These are phyloP conservation scores for Acropora tenuis DNA, from an alignment of 64 coral and sea anemone genomes.

Conservation along the genomic window DNA sequence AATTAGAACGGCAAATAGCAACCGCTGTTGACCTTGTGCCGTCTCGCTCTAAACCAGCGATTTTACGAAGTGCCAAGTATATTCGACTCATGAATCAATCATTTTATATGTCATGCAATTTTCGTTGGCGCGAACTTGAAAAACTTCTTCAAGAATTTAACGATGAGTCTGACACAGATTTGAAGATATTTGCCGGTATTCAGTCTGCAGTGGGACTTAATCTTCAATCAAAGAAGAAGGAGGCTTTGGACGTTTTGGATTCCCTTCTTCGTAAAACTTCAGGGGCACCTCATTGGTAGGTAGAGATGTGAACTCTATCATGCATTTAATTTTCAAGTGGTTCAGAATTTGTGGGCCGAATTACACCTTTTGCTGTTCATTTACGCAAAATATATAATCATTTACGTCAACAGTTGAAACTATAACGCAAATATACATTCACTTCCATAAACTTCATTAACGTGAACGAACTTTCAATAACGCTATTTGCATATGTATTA, in stretches of 20 bases:
- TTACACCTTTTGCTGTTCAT: too few species aligned
- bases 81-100: constrained; percentile 47
- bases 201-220: constrained; percentile 18
- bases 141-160: constrained; percentile 41
- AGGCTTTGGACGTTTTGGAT: constrained; percentile 17
- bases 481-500: too few species aligned
- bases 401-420: too few species aligned
- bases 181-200: constrained; percentile 33
- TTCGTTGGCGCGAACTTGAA: constrained; percentile 28
- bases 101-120: constrained; percentile 17
- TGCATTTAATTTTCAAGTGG: neutral
- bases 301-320: neutral
- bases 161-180: neutral
- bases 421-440: too few species aligned
- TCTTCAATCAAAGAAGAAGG: constrained; percentile 29
- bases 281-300: constrained; percentile 10
- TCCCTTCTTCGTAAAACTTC: constrained; percentile 18
- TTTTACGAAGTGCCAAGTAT: constrained; percentile 14
- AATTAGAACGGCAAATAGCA: constrained; percentile 15
- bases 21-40: constrained; percentile 7
- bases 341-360: neutral
- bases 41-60: constrained; percentile 5
- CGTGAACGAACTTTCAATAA: too few species aligned
- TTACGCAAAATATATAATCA: too few species aligned
- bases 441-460: too few species aligned